Evolutionary conservation across 2,797 vertebrate species (phyloP).

Genomic region (Bovichtus variegatus): DNA sequence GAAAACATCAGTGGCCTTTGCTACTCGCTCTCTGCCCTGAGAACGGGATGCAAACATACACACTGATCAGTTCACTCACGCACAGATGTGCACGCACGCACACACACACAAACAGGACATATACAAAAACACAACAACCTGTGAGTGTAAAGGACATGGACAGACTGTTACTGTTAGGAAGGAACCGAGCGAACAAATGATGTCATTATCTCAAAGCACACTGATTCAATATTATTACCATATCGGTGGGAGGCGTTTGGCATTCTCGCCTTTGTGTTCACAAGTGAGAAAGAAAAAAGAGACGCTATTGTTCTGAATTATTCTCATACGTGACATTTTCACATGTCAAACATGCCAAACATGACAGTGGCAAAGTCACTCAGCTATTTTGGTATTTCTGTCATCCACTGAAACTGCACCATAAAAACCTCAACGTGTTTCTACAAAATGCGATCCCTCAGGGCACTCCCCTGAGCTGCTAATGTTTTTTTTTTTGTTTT

Average conservation of each 20-base stretch:
- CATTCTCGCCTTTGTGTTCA: slow-evolving; percentile 54
- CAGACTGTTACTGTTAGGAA: slow-evolving; percentile 51
- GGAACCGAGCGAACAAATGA: slow-evolving; percentile 68
- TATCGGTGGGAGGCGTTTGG: slow-evolving; percentile 66
- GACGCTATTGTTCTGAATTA: slow-evolving; percentile 51
- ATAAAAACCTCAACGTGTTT: slow-evolving; percentile 45
- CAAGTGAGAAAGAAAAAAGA: slow-evolving; percentile 38
- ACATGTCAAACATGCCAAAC: slow-evolving; percentile 23
- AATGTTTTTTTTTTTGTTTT: slow-evolving; percentile 30
- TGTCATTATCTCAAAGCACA: slow-evolving; percentile 64
- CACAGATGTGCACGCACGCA: neutral
- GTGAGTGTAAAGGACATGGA: slow-evolving; percentile 13
- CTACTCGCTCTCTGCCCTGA: slow-evolving; percentile 29
- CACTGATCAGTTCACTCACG: slow-evolving; percentile 12
- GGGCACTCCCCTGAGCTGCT: slow-evolving; percentile 43
- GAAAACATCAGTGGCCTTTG: slow-evolving; percentile 57
- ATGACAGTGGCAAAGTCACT: slow-evolving; percentile 41
- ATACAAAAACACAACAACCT: slow-evolving; percentile 19
- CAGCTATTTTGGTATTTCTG: slow-evolving; percentile 28
- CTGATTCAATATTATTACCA: slow-evolving; percentile 65
- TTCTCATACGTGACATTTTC: slow-evolving; percentile 41
- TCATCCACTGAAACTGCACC: neutral
- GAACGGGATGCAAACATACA: slow-evolving; percentile 41
- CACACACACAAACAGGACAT: neutral
- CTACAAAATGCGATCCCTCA: slow-evolving; percentile 54